Percentiles rank a stretch among this genome's conserved stretches.
phyloP scores from a whole-genome alignment of 2,113 vertebrate species.

The Prietella phreatophila region DNA sequence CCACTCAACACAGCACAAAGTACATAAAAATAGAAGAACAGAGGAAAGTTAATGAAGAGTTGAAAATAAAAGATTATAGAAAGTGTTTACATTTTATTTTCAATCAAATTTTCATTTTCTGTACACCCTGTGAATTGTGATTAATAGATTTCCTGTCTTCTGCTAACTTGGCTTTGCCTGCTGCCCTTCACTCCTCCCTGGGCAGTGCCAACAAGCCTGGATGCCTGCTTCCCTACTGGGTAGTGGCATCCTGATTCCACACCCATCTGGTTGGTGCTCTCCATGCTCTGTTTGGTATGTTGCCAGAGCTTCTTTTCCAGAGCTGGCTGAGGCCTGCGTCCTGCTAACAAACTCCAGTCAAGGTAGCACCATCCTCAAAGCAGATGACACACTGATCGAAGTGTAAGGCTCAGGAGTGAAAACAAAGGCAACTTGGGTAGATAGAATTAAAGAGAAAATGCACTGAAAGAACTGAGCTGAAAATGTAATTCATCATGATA shows the following conservation, averaged over 20 bases:
- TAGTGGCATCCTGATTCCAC: conserved; percentile 45
- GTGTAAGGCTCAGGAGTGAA: conserved; percentile 39
- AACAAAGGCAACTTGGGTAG: conserved; percentile 26
- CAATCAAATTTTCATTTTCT: background rate
- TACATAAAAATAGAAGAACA: background rate
- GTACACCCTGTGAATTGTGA: background rate
- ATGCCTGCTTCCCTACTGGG: conserved; percentile 32
- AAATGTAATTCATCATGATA: conserved; percentile 13
- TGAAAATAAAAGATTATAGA: background rate
- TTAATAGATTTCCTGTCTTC: conserved; percentile 10
- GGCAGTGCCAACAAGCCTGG: conserved; percentile 19
- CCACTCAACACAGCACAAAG: background rate
- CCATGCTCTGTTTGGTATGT: conserved; percentile 38
- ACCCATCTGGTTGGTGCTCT: conserved; percentile 49
- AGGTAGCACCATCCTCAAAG: conserved; percentile 44
- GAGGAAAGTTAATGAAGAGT: background rate
- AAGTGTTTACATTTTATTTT: background rate
- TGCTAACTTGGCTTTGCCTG: background rate
- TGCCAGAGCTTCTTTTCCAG: conserved; percentile 39
- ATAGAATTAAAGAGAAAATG: conserved; percentile 3
- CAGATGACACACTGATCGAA: conserved; percentile 45
- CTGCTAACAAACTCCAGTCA: conserved; percentile 38
- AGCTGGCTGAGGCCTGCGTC: conserved; percentile 28
- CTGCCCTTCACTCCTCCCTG: conserved; percentile 36
- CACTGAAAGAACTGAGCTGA: conserved; percentile 19